Base-by-base conservation (phyloP, 2,797 vertebrate species). In the Scleropages formosus region DNA sequence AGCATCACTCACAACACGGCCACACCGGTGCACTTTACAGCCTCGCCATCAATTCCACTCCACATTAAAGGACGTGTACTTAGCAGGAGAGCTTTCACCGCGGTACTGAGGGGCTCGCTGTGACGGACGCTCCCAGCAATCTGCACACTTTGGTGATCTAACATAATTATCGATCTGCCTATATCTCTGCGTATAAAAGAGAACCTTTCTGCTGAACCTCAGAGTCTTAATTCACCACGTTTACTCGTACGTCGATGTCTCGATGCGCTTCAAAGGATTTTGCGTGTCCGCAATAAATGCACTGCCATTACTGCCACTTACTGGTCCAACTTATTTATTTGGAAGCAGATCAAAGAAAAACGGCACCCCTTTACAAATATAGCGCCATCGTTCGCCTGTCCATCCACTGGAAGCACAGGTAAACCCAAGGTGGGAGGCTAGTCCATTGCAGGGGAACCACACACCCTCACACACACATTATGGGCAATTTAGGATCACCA, bases 21-120 rank as follows among this genome's bases (percentile, higher is more conserved):
- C 72, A 72, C 76, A 76, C 75, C 81, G 80, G 75, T 82, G 79
- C 77, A 78, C 77, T 79, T 77, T 75, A 75, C 84, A 86, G 86
- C 80, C 90, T 88, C 90, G 87, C 83, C 88, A 87, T 89, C 84
- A 87, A 90, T 90, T 90, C 87, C 80, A 85, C 84, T 88, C 87
- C 87, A 88, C 80, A 84, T 84, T 85, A 88, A n/a, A 88, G 84
- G 88, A 90, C 88, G 87, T 86, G 84, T 62, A 82, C 83, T 87
- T 90, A 89, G 90, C 89, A 88, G 92, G 87, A 86, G 81, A 81
- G 79, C 80, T 78, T 82, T 80, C 80, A 80, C 84, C 72, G 72
- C 86, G 87, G 83, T 85, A 75, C 80, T 81, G 81, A 78, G 80
- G 80, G 75, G 78, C 49, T 80, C 53, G 79, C 83, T 90, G 85